phyloP scores from a whole-genome alignment of 64 coral and sea anemone species.

The Pocillopora verrucosa region DNA sequence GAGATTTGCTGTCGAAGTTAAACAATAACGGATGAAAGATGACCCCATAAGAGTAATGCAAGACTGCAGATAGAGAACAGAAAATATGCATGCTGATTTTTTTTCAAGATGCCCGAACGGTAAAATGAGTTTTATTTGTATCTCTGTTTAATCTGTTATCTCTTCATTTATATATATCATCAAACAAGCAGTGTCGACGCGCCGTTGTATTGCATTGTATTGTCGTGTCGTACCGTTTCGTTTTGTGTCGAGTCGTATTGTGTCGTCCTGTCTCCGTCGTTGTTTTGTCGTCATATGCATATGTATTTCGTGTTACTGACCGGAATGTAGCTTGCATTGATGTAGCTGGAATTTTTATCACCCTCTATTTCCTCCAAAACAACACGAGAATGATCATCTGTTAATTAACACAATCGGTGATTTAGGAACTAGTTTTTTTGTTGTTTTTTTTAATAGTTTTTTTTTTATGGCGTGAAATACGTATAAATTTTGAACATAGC shows the following conservation, averaged over 20 bases:
- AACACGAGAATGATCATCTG: conserved; percentile 87
- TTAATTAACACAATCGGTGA: neutral
- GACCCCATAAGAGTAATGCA: too few relatives aligned
- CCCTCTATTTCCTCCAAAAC: conserved; percentile 13
- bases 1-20: too few relatives aligned
- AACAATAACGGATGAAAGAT: too few relatives aligned
- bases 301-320: neutral
- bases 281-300: too few relatives aligned
- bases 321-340: conserved; percentile 70
- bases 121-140: too few relatives aligned
- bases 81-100: neutral
- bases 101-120: too few relatives aligned
- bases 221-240: neutral
- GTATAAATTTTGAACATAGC: neutral
- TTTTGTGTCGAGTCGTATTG: neutral
- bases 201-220: too few relatives aligned
- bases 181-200: too few relatives aligned
- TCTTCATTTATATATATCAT: too few relatives aligned
- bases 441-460: too few relatives aligned
- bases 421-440: neutral
- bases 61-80: neutral
- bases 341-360: conserved; percentile 57
- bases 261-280: too few relatives aligned
- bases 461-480: neutral
- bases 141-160: too few relatives aligned